Conservation (phyloP, 2,888 invertebrate genomes). For the Patella caerulea region DNA sequence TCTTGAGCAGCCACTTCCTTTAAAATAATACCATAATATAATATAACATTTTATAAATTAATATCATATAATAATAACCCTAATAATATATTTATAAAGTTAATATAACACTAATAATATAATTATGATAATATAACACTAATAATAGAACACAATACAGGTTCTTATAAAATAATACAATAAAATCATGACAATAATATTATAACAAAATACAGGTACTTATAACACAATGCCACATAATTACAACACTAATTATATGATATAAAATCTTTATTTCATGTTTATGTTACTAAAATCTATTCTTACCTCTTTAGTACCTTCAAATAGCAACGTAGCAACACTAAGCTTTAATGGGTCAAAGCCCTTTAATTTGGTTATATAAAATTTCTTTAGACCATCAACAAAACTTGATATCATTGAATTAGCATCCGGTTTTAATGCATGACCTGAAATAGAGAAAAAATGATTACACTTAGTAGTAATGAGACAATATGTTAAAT, state of each 20-base stretch:
- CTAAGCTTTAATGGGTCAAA: constrained; percentile 85
- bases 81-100: too few species aligned
- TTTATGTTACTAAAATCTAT: neutral
- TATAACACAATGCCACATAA: neutral
- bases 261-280: neutral
- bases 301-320: constrained; percentile 77
- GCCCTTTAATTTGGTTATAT: constrained; percentile 89
- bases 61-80: too few species aligned
- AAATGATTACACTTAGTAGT: too few species aligned
- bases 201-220: neutral
- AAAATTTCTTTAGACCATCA: constrained; percentile 87
- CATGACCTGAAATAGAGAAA: constrained; percentile 66
- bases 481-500: too few species aligned
- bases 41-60: too few species aligned
- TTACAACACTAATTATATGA: neutral
- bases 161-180: too few species aligned
- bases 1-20: constrained; percentile 83
- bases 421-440: constrained; percentile 72
- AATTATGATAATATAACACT: too few species aligned
- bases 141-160: too few species aligned
- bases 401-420: constrained; percentile 79
- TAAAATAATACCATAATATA: constrained; percentile 23
- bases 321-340: constrained; percentile 94
- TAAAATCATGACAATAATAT: too few species aligned
- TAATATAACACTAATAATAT: too few species aligned